Evolutionary conservation across 2,888 invertebrate species (phyloP), one percentile per base, ranked within the genome.

Genomic region (Ectobius pallidus): DNA sequence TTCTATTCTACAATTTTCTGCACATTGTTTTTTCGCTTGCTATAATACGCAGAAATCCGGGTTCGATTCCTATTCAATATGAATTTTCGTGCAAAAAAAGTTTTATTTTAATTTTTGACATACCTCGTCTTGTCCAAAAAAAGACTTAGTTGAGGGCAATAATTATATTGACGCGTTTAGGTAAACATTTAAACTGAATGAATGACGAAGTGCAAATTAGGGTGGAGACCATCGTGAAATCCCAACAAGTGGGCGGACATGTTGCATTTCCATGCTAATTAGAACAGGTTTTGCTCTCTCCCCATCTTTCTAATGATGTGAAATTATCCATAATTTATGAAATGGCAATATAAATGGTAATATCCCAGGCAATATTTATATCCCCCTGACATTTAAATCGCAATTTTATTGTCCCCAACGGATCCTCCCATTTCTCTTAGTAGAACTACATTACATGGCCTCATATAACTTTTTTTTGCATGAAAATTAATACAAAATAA

Each of bases 301-400:
- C 16, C 18, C 11, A 22, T 20, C 7, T 39, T 39, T 9, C 6
- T 39, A 39, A 39, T 39, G 39, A 39, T 39, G 49, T 34, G 20
- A 44, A 65, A 65, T 65, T 44, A 44, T 25, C 65, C 27, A 9
- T 65, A 44, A 44, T 65, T 65, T 65, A 65, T 65, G 65, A 65
- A 65, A 65, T n/a, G 25, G 25, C 61, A 30, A 61, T 61, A 61
- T 61, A 61, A 61, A 61, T 61, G 61, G 32, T 61, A 61, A 61
- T 61, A 30, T 32, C n/a, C 22, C n/a, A n/a, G 61, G 32, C 61
- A 61, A 61, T n/a, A 61, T 61, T 61, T 61, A 61, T 30, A 61
- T 32, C 30, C n/a, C 16, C 58, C 32, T 32, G 11, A 61, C 32
- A 61, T 18, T 61, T 32, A 61, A 61, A 32, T 61, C 32, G 9